Percentiles rank a stretch among this genome's conserved stretches.
Conservation (phyloP, 2,888 invertebrate genomes). For the Lasioglossum calceatum region DNA sequence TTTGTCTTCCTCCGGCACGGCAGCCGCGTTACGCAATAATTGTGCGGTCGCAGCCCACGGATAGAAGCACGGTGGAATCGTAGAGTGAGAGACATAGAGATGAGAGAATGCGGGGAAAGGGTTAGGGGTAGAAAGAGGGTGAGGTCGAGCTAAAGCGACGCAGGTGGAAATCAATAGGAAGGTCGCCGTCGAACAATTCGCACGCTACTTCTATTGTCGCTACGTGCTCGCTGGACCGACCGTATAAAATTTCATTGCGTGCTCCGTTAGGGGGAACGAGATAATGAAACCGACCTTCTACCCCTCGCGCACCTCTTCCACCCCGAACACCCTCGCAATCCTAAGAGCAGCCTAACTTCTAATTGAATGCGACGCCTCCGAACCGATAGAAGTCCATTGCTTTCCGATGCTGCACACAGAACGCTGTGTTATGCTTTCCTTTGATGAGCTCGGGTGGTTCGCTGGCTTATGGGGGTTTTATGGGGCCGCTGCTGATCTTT, state of each 20-base stretch:
- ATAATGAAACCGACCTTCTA: slow-evolving; percentile 55
- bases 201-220: slow-evolving; percentile 61
- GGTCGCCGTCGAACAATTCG: slow-evolving; percentile 65
- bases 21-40: slow-evolving; percentile 64
- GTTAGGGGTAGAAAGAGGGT: slow-evolving; percentile 14
- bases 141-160: slow-evolving; percentile 66
- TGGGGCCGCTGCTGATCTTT: not conserved
- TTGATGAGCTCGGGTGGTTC: not conserved
- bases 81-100: not conserved
- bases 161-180: slow-evolving; percentile 72
- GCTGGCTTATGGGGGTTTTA: not conserved
- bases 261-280: slow-evolving; percentile 31
- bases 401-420: not conserved
- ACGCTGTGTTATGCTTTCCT: not conserved
- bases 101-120: not conserved
- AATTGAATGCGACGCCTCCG: slow-evolving; percentile 60
- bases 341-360: slow-evolving; percentile 45
- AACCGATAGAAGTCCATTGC: slow-evolving; percentile 49
- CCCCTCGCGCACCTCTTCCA: not conserved
- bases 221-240: slow-evolving; percentile 48
- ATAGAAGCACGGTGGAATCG: not conserved
- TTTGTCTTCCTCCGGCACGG: slow-evolving; percentile 50
- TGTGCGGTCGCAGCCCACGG: slow-evolving; percentile 45
- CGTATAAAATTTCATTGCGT: slow-evolving; percentile 67
- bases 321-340: slow-evolving; percentile 52